Evolutionary conservation across 2,797 vertebrate species (phyloP).

Genomic region (Cottoperca gobio): DNA sequence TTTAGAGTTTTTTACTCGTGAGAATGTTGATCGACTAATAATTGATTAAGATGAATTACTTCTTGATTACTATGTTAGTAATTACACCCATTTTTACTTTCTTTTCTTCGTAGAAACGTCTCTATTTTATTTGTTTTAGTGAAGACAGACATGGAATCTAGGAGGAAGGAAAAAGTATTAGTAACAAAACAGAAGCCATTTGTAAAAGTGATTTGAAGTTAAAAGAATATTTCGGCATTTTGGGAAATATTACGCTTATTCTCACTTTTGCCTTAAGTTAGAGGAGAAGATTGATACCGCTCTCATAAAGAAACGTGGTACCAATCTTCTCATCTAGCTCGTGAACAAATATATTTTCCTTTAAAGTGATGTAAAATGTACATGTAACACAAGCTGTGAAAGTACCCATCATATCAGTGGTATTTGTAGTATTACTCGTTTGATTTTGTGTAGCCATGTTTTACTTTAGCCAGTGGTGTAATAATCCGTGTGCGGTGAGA

Average conservation of each 20-base stretch:
- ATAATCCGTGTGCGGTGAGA: slow-evolving; percentile 77
- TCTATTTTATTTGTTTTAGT: background rate
- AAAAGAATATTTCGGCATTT: background rate
- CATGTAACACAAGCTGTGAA: slow-evolving; percentile 39
- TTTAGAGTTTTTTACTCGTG: slow-evolving; percentile 5
- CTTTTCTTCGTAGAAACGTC: rapidly evolving
- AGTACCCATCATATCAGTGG: slow-evolving; percentile 26
- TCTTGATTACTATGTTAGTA: background rate
- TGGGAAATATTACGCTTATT: background rate
- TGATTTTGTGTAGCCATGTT: slow-evolving; percentile 47
- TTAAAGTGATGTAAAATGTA: too few relatives aligned
- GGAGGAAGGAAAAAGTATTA: background rate
- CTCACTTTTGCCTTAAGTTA: background rate
- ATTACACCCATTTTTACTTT: background rate
- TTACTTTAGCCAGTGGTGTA: slow-evolving; percentile 54
- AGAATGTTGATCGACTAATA: background rate
- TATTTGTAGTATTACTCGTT: slow-evolving; percentile 14
- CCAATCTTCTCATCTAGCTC: too few relatives aligned
- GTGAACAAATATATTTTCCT: too few relatives aligned
- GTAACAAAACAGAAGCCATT: background rate
- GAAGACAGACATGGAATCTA: background rate
- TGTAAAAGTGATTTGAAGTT: background rate
- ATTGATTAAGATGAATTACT: background rate
- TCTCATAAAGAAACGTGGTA: too few relatives aligned
- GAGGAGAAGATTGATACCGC: background rate